phyloP scores from a whole-genome alignment of 1,140 invertebrate genomes.

The Procambarus clarkii region DNA sequence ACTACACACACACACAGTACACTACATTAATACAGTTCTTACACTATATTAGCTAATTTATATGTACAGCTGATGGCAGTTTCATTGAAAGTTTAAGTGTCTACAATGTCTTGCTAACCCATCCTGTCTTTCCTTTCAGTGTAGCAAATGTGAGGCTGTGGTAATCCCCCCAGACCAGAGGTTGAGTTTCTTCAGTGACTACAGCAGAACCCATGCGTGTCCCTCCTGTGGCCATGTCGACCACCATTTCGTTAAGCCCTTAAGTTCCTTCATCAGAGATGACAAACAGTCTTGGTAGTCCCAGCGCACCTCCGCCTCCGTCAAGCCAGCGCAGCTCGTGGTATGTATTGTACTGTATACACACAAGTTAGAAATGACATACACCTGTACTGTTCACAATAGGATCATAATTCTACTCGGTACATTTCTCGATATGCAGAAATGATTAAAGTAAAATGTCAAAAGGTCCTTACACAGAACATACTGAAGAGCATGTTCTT shows the following conservation, averaged over 20 bases:
- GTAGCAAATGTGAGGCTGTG: conserved; percentile 91
- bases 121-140: conserved; percentile 78
- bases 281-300: conserved; percentile 65
- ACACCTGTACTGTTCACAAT: too few species aligned
- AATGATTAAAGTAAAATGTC: too few species aligned
- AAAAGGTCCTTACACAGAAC: too few species aligned
- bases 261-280: conserved; percentile 76
- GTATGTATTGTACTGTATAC: background rate
- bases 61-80: too few species aligned
- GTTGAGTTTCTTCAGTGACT: conserved; percentile 95
- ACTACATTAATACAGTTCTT: too few species aligned
- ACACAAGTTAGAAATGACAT: too few species aligned
- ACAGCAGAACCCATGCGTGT: conserved; percentile 93
- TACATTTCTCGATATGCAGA: too few species aligned
- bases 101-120: background rate
- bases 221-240: conserved; percentile 92
- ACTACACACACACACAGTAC: too few species aligned
- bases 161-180: conserved; percentile 90
- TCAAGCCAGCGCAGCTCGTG: conserved; percentile 15
- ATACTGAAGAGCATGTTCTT: too few species aligned
- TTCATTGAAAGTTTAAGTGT: too few species aligned
- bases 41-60: too few species aligned
- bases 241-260: conserved; percentile 94
- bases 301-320: conserved; percentile 3
- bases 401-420: too few species aligned